Evolutionary conservation across 2,888 invertebrate species (phyloP).

Genomic region (Odontocerum albicorne): DNA sequence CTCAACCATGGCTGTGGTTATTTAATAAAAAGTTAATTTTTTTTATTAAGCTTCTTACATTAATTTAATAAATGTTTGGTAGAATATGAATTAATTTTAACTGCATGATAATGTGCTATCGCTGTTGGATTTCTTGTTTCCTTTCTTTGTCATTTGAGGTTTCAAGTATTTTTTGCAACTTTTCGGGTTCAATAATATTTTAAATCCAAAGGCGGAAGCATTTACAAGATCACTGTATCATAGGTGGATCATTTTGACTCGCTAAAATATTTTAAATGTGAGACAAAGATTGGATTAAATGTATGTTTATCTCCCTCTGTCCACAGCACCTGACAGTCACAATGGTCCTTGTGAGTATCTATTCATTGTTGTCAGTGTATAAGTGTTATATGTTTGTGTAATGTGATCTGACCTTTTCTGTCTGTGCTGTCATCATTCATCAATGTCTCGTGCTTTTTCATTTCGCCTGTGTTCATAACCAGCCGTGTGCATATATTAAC

Average conservation of each 20-base stretch:
- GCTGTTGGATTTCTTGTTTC: slow-evolving; percentile 29
- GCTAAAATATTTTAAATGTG: neutral
- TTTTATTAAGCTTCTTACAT: slow-evolving; percentile 12
- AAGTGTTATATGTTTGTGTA: slow-evolving; percentile 21
- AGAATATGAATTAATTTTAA: slow-evolving; percentile 25
- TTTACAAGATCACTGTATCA: slow-evolving; percentile 10
- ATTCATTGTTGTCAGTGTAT: slow-evolving; percentile 31
- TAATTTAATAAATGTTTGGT: slow-evolving; percentile 20
- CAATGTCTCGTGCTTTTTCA: too few species aligned
- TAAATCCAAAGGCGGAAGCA: slow-evolving; percentile 30
- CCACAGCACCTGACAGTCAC: slow-evolving; percentile 84
- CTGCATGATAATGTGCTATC: slow-evolving; percentile 32
- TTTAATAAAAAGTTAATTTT: slow-evolving; percentile 7
- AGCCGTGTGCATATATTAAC: too few species aligned
- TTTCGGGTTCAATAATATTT: neutral
- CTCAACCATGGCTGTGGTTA: slow-evolving; percentile 26
- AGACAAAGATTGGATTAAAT: slow-evolving; percentile 32
- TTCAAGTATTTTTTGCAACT: neutral
- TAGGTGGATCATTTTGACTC: slow-evolving; percentile 14
- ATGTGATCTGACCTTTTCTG: slow-evolving; percentile 5
- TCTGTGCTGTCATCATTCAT: neutral
- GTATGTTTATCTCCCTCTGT: slow-evolving; percentile 41
- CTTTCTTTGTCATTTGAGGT: slow-evolving; percentile 9
- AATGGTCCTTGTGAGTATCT: slow-evolving; percentile 86
- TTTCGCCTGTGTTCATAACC: too few species aligned